Evolutionary conservation across 1,140 invertebrate genomes (phyloP), one percentile per base, ranked within the genome.

Genomic region (Bombus waltoni): DNA sequence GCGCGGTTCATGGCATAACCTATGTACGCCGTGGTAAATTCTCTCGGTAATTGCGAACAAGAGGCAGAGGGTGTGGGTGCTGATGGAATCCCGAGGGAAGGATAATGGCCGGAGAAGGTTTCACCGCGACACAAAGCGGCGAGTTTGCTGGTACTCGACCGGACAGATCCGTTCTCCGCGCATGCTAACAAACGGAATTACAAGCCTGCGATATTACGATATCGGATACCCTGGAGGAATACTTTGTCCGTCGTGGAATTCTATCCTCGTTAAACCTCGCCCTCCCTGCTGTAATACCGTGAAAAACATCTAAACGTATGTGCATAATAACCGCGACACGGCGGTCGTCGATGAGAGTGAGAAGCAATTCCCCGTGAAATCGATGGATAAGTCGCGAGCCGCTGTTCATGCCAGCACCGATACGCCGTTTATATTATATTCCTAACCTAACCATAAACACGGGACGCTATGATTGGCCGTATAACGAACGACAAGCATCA

Each of bases 31-130:
- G 79, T 75, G 83, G 88, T 89, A 88, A 88, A 89, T 88, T 88
- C 79, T 83, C 65, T 40, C 25, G 86, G 88, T 88, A 88, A 88
- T 88, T 88, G 87, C 85, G 83, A 80, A 72, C 78, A 57, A 62
- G 72, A 15, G 25, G 32, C 22, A 66, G 42, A 44, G 66, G 59
- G 82, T 78, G 87, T 88, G 88, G 88, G 86, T 88, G 82, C 78
- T 84, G 87, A 89, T 88, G 87, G 83, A 85, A 89, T 89, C 82
- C 74, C 68, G 88, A 65, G 73, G 72, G 59, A 71, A 62, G 87
- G 79, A 70, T 82, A 89, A 86, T 83, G 66, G 65, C 74, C 66
- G 32, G 42, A 32, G 71, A 32, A 65, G 42, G 78, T 86, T 82
- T 47, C 35, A 71, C 73, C 81, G 79, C 42, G 76, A 25, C 53